A percentile compares a stretch with the other conserved stretches of the same genome.
These are phyloP conservation scores for Megaceryle alcyon DNA, from an alignment of 2,797 vertebrate genomes.

Conservation along the genomic window DNA sequence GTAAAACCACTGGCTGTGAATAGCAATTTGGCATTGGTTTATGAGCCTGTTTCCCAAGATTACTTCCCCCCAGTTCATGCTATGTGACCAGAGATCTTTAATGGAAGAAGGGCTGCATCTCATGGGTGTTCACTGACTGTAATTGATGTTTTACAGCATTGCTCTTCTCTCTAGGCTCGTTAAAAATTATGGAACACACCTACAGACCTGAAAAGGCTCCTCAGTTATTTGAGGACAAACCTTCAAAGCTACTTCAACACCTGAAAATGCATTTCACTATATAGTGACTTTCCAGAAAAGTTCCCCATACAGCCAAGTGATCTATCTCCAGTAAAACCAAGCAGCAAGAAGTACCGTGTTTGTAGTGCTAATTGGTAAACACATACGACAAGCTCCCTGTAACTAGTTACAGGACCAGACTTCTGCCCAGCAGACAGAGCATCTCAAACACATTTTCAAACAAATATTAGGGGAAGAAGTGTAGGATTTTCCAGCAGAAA, in stretches of 20 bases:
- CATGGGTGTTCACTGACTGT: not conserved
- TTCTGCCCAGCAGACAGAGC: not conserved
- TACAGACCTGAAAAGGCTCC: not conserved
- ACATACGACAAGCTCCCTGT: not conserved
- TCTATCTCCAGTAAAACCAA: not conserved
- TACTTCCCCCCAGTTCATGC: not conserved
- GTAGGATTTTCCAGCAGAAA: not conserved
- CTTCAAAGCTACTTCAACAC: not conserved
- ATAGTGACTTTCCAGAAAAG: not conserved
- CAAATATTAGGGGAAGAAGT: not conserved
- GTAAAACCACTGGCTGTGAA: not conserved
- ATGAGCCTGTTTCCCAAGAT: not conserved
- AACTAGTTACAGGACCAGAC: not conserved
- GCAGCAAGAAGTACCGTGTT: not conserved
- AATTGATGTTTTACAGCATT: not conserved
- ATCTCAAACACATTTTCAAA: not conserved
- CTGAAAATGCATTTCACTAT: not conserved
- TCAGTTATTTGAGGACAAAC: not conserved
- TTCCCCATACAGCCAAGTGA: not conserved
- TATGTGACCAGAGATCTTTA: not conserved
- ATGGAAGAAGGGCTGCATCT: not conserved
- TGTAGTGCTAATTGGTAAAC: not conserved
- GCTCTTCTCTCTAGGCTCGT: not conserved
- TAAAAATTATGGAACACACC: not conserved
- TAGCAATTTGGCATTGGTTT: fast-evolving